phyloP scores from a whole-genome alignment of 2,113 vertebrate genomes.

The Amazona guildingii region DNA sequence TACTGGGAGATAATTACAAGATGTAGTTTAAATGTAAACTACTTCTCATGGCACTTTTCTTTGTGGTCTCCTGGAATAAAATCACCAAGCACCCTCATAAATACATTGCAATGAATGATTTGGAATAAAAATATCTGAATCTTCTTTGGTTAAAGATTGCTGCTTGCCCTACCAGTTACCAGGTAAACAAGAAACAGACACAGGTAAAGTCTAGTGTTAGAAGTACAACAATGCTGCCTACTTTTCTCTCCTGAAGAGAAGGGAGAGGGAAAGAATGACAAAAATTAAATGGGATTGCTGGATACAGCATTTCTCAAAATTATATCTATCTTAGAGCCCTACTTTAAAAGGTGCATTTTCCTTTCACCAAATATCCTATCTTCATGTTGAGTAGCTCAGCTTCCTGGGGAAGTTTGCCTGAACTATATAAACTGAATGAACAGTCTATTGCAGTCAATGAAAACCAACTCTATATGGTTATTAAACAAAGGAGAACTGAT shows the following conservation, averaged over 20 bases:
- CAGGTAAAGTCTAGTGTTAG: neutral
- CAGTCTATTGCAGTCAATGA: neutral
- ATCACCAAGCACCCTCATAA: neutral
- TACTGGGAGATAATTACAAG: neutral
- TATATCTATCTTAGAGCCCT: neutral
- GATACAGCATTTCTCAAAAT: neutral
- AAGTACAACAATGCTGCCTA: fast-evolving
- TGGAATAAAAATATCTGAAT: neutral
- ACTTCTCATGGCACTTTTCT: neutral
- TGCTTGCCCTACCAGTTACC: neutral
- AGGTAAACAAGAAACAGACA: neutral
- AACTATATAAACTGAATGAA: neutral
- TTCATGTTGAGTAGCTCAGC: neutral
- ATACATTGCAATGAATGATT: neutral
- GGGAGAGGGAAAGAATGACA: neutral
- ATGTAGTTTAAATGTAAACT: neutral
- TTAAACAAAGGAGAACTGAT: neutral
- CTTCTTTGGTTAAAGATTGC: neutral
- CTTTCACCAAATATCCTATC: neutral
- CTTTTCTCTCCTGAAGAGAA: neutral
- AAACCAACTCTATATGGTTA: neutral
- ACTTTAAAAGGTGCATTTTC: neutral
- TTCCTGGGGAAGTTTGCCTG: neutral
- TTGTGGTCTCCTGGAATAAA: neutral
- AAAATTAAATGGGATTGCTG: neutral